phyloP scores from a whole-genome alignment of 2,888 invertebrate genomes.

The Clusia tigrina region DNA sequence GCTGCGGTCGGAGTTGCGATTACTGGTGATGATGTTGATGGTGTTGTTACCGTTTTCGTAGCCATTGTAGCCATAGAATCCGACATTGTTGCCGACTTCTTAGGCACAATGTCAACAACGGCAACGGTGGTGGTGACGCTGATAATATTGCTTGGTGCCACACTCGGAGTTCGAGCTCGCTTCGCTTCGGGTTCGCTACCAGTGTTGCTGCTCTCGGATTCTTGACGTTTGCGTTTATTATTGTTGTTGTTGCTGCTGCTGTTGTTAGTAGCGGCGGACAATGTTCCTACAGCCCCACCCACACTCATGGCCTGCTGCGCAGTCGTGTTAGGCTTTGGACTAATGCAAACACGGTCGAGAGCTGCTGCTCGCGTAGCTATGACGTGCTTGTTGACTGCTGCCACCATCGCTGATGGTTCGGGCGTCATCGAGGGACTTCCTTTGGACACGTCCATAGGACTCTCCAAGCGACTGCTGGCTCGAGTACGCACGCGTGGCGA shows the following conservation, averaged over 20 bases:
- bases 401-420: conserved; percentile 10
- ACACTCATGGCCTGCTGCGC: conserved; percentile 26
- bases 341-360: conserved; percentile 45
- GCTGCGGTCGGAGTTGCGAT: background rate
- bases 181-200: conserved; percentile 37
- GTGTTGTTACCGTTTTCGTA: conserved; percentile 40
- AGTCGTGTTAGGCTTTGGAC: conserved; percentile 47
- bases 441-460: conserved; percentile 68
- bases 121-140: conserved; percentile 55
- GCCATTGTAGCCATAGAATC: conserved; percentile 66
- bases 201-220: conserved; percentile 72
- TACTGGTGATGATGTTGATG: conserved; percentile 12
- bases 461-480: conserved; percentile 74
- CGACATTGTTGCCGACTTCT: conserved; percentile 14
- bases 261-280: conserved; percentile 1
- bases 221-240: conserved; percentile 77
- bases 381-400: conserved; percentile 35
- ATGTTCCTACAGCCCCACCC: conserved; percentile 19
- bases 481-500: conserved; percentile 71
- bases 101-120: conserved; percentile 20
- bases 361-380: conserved; percentile 39
- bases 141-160: conserved; percentile 52
- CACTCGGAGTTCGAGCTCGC: conserved; percentile 33
- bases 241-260: conserved; percentile 22
- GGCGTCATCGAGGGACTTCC: conserved; percentile 48